A percentile compares a stretch with the other conserved stretches of the same genome.
Conservation (phyloP, 1,140 invertebrate species). For the Aleiodes sp. region DNA sequence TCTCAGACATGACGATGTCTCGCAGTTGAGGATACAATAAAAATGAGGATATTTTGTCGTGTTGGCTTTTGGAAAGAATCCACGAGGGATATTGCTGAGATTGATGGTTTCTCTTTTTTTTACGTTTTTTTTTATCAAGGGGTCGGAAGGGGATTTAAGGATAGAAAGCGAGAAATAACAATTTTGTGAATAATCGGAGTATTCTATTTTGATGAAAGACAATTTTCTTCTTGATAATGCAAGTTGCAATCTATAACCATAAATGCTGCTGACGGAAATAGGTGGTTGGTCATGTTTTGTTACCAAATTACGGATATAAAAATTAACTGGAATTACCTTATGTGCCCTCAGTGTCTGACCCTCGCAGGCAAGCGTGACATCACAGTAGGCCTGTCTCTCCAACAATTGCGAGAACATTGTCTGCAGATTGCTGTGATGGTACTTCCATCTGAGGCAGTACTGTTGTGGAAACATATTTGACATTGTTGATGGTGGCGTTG, state of each 20-base stretch:
- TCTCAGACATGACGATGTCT: constrained; percentile 28
- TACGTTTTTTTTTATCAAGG: too few species aligned
- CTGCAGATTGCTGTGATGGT: constrained; percentile 89
- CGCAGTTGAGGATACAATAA: not conserved
- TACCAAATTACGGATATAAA: too few species aligned
- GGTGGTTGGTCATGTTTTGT: not conserved
- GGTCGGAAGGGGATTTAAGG: too few species aligned
- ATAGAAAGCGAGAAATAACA: too few species aligned
- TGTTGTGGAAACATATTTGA: constrained; percentile 81
- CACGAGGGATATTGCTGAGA: too few species aligned
- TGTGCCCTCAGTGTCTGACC: constrained; percentile 88
- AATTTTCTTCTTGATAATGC: too few species aligned
- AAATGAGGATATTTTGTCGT: not conserved
- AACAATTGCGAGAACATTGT: constrained; percentile 90
- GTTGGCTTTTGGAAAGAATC: not conserved
- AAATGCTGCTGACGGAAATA: not conserved
- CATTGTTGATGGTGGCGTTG: constrained; percentile 45
- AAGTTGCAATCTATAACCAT: not conserved
- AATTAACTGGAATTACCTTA: constrained; percentile 74
- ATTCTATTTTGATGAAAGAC: too few species aligned
- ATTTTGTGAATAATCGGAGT: too few species aligned
- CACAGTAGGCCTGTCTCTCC: constrained; percentile 88
- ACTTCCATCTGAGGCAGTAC: constrained; percentile 91
- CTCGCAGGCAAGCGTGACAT: constrained; percentile 90
- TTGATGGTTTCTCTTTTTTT: too few species aligned